phyloP scores from a whole-genome alignment of 64 coral and sea anemone species.

The Montipora cactus region DNA sequence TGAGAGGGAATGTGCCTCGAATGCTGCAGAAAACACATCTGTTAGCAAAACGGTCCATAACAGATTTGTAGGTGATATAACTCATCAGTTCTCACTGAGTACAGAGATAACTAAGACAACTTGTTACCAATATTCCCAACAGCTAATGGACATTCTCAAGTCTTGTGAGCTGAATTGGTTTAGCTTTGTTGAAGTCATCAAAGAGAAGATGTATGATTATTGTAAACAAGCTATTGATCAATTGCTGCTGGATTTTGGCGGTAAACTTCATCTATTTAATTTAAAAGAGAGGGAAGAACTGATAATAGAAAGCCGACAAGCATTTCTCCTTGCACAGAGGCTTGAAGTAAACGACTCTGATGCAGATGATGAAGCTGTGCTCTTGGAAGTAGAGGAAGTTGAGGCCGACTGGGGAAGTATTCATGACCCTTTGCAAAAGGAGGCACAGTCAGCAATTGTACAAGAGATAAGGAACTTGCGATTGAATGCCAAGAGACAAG shows the following conservation, averaged over 20 bases:
- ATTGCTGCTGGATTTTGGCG: slow-evolving; percentile 48
- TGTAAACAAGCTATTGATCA: slow-evolving; percentile 43
- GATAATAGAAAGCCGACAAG: slow-evolving; percentile 44
- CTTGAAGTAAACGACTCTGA: slow-evolving; percentile 20
- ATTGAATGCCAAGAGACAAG: slow-evolving; percentile 37
- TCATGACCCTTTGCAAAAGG: slow-evolving; percentile 47
- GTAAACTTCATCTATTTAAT: slow-evolving; percentile 8
- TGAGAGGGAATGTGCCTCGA: not conserved
- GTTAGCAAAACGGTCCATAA: not conserved
- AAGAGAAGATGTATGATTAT: slow-evolving; percentile 15
- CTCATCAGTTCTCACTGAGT: slow-evolving; percentile 5
- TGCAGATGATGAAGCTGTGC: slow-evolving; percentile 27
- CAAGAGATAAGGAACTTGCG: slow-evolving; percentile 38
- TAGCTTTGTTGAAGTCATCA: slow-evolving; percentile 54
- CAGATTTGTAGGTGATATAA: not conserved
- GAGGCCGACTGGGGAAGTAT: slow-evolving; percentile 37
- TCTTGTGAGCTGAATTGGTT: slow-evolving; percentile 57
- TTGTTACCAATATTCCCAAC: slow-evolving; percentile 29
- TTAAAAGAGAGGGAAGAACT: slow-evolving; percentile 4
- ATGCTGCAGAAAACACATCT: not conserved
- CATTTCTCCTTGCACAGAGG: slow-evolving; percentile 35
- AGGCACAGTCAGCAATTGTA: not conserved
- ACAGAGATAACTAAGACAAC: slow-evolving; percentile 35
- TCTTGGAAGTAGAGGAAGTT: slow-evolving; percentile 38
- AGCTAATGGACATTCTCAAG: slow-evolving; percentile 45